Conservation (phyloP, 2,113 vertebrate genomes). For the Pyxicephalus adspersus region DNA sequence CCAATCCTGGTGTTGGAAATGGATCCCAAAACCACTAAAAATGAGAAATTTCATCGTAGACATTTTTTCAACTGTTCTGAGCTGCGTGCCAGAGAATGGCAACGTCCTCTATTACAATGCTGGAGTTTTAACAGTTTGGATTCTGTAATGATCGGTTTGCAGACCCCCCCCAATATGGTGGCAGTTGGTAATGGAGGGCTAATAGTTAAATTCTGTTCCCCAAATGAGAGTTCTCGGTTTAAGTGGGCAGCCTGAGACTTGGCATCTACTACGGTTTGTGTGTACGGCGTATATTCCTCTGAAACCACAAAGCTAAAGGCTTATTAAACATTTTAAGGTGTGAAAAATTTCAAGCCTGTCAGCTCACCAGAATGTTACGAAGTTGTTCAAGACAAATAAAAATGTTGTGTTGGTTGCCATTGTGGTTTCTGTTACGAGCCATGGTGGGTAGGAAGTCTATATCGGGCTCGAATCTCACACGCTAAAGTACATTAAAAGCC, state of each 20-base stretch:
- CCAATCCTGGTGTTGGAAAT: constrained; percentile 1
- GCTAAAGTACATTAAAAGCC: too few relatives aligned
- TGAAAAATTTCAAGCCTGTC: constrained; percentile 45
- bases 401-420: background rate
- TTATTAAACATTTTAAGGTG: constrained; percentile 56
- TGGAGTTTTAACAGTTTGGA: constrained; percentile 39
- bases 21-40: constrained; percentile 34
- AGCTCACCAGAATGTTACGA: constrained; percentile 46
- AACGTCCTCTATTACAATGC: constrained; percentile 8
- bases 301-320: constrained; percentile 30
- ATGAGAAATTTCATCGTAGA: constrained; percentile 40
- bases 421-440: background rate
- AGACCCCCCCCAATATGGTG: too few relatives aligned
- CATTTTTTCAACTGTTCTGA: constrained; percentile 28
- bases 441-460: too few relatives aligned
- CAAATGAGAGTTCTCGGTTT: background rate
- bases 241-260: background rate
- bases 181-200: too few relatives aligned
- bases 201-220: too few relatives aligned
- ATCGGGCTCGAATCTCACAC: too few relatives aligned
- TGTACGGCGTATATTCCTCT: background rate
- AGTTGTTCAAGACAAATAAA: constrained; percentile 10
- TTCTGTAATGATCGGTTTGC: background rate
- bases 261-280: background rate
- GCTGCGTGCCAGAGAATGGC: background rate